phyloP scores from a whole-genome alignment of 2,113 vertebrate species.

The Mobula hypostoma region DNA sequence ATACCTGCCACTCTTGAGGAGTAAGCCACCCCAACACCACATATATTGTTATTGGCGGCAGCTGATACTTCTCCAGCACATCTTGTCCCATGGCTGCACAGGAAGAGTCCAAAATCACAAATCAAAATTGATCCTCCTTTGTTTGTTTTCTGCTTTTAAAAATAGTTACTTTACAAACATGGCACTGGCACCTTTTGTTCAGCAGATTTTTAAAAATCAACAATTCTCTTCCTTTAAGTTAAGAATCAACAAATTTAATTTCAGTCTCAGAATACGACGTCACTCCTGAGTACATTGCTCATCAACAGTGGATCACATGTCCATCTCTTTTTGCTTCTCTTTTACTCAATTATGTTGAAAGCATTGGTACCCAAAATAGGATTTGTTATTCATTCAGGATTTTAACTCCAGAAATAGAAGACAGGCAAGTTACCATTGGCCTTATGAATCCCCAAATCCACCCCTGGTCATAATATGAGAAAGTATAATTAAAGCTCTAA shows the following conservation, averaged over 20 bases:
- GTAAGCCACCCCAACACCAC: constrained; percentile 92
- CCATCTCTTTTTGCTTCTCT: background rate
- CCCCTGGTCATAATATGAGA: background rate
- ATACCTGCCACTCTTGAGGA: constrained; percentile 94
- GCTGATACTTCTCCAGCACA: constrained; percentile 97
- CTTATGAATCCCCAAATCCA: background rate
- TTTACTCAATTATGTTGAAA: background rate
- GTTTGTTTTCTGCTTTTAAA: too few relatives aligned
- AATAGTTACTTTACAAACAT: too few relatives aligned
- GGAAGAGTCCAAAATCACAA: background rate
- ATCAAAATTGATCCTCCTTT: too few relatives aligned
- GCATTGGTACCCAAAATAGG: background rate
- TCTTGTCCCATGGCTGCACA: constrained; percentile 83
- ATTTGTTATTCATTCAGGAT: background rate
- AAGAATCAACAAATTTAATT: background rate
- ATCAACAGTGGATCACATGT: background rate
- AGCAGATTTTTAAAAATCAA: too few relatives aligned
- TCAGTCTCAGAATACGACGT: background rate
- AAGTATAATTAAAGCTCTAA: background rate
- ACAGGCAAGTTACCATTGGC: background rate
- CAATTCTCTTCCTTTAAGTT: background rate
- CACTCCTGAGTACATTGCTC: background rate
- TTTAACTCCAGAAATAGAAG: background rate
- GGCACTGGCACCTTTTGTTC: too few relatives aligned
- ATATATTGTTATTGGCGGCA: constrained; percentile 95